Conservation (phyloP, 2,113 vertebrate species). For the Notothenia coriiceps region DNA sequence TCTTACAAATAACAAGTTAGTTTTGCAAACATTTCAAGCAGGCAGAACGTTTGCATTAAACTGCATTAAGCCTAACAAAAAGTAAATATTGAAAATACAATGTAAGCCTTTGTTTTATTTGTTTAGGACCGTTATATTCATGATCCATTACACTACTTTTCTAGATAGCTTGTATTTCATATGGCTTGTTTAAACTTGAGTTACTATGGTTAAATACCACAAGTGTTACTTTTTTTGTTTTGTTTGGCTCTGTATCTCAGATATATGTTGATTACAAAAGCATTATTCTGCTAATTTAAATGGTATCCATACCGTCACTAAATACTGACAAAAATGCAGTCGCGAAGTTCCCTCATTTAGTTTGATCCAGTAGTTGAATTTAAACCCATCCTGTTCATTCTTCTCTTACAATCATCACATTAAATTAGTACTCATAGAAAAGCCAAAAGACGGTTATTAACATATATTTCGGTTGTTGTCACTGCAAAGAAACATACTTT, state of each 20-base stretch:
- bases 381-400: slow-evolving; percentile 2
- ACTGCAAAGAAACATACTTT: slow-evolving; percentile 75
- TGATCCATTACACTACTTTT: background rate
- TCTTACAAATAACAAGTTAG: background rate
- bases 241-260: slow-evolving; percentile 14
- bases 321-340: slow-evolving; percentile 31
- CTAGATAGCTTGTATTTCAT: background rate
- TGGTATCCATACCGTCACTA: slow-evolving; percentile 13
- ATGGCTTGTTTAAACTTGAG: background rate
- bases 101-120: background rate
- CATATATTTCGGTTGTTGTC: slow-evolving; percentile 46
- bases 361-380: slow-evolving; percentile 34
- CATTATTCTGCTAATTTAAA: background rate
- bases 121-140: background rate
- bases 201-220: slow-evolving; percentile 5
- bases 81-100: background rate
- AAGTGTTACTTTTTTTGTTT: background rate
- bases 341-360: slow-evolving; percentile 9
- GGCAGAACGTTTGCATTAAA: background rate
- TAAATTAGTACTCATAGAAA: slow-evolving; percentile 57
- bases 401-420: slow-evolving; percentile 39
- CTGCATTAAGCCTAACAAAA: background rate
- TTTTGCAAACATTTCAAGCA: slow-evolving; percentile 17
- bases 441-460: slow-evolving; percentile 51
- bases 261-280: background rate